Percentiles rank a stretch among this genome's conserved stretches.
Conservation (phyloP, 2,888 invertebrate genomes). For the Microplitis deprimator region DNA sequence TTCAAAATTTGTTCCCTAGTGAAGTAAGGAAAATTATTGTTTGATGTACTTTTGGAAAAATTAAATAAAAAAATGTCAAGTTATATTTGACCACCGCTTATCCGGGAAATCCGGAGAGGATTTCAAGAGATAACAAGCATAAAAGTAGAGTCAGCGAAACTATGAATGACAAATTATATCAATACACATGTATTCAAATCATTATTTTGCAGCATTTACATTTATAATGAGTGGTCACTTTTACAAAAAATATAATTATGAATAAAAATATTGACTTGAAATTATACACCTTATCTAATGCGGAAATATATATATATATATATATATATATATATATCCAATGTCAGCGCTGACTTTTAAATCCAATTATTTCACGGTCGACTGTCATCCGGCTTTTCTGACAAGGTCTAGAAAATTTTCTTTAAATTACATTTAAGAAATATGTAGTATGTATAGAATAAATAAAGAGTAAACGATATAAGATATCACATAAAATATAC, state of each 20-base stretch:
- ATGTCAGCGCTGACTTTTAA: background rate
- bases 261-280: background rate
- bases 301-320: background rate
- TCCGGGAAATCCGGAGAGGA: background rate
- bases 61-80: background rate
- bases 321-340: background rate
- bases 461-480: background rate
- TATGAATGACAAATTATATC: background rate
- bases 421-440: background rate
- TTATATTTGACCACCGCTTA: background rate
- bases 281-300: background rate
- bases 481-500: background rate
- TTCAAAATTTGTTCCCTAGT: too few species aligned
- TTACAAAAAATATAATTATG: too few species aligned
- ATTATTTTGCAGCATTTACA: background rate
- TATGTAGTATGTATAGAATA: background rate
- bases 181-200: background rate
- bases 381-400: slow-evolving; percentile 1
- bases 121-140: background rate
- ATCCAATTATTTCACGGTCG: background rate
- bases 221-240: too few species aligned
- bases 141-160: background rate
- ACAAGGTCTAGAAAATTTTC: background rate
- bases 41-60: too few species aligned
- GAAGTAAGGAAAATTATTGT: too few species aligned